phyloP scores from a whole-genome alignment of 2,113 vertebrate genomes.

The Cinclus mexicanus region DNA sequence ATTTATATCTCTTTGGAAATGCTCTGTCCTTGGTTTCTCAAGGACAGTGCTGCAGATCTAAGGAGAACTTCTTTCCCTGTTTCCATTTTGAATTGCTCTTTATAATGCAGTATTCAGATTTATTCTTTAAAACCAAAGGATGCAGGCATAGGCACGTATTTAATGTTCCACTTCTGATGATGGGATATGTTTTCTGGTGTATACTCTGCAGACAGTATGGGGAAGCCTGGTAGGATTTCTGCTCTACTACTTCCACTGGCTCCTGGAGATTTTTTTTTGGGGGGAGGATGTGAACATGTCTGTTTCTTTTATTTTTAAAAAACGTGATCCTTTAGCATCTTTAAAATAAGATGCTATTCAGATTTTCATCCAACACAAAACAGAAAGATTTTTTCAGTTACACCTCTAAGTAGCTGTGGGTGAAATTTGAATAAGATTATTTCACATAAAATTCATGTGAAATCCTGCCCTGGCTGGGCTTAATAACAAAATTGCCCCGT shows the following conservation, averaged over 20 bases:
- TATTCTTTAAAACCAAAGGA: neutral
- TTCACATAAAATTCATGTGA: neutral
- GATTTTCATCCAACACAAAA: neutral
- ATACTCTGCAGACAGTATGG: neutral
- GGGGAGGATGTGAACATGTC: accelerated
- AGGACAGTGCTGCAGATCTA: neutral
- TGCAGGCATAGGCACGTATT: neutral
- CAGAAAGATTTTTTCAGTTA: neutral
- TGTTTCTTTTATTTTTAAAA: neutral
- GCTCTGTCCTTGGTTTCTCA: neutral
- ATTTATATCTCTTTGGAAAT: neutral
- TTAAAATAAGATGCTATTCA: neutral
- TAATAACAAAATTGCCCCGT: neutral
- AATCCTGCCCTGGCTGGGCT: neutral
- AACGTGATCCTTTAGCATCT: neutral
- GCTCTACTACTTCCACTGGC: neutral
- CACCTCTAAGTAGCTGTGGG: neutral
- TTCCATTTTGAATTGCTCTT: neutral
- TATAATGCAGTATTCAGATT: neutral
- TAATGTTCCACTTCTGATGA: neutral
- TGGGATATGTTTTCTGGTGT: neutral
- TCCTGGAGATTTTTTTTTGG: neutral
- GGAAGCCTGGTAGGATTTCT: neutral
- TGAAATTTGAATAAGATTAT: neutral
- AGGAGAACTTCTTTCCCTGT: accelerated